Conservation (phyloP, 2,113 vertebrate species). For the Tympanuchus pallidicinctus region DNA sequence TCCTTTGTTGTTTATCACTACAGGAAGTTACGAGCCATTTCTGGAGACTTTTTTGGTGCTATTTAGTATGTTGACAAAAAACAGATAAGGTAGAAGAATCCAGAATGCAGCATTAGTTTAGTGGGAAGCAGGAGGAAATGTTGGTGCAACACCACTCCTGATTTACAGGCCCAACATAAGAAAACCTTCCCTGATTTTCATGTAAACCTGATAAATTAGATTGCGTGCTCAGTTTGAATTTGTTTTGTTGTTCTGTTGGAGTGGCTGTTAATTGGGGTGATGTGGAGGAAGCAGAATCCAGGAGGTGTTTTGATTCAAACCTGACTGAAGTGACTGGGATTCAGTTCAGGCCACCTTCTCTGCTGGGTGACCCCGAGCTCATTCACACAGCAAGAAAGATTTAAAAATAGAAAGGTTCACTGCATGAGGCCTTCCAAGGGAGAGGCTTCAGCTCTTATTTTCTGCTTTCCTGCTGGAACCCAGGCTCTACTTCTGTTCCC, state of each 20-base stretch:
- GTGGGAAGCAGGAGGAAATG: neutral
- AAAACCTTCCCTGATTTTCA: neutral
- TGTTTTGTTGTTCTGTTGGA: neutral
- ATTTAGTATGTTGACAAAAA: neutral
- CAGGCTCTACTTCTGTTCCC: neutral
- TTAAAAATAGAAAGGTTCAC: conserved; percentile 15
- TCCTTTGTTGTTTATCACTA: neutral
- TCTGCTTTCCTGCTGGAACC: conserved; percentile 8
- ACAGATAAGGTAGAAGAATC: neutral
- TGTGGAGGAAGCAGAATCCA: neutral
- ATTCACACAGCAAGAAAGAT: neutral
- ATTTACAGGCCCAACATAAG: neutral
- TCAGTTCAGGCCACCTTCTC: neutral
- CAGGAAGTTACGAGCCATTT: neutral
- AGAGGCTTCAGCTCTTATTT: neutral
- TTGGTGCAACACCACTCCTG: fast-evolving
- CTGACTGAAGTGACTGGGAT: neutral
- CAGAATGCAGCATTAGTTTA: neutral
- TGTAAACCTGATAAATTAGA: neutral
- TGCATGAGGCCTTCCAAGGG: neutral
- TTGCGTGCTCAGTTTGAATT: neutral
- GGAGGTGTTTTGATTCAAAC: neutral
- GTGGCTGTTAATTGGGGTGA: neutral
- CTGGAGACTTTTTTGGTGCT: neutral
- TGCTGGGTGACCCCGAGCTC: conserved; percentile 14